phyloP scores from a whole-genome alignment of 2,797 vertebrate species.

The Syngnathus rostellatus region DNA sequence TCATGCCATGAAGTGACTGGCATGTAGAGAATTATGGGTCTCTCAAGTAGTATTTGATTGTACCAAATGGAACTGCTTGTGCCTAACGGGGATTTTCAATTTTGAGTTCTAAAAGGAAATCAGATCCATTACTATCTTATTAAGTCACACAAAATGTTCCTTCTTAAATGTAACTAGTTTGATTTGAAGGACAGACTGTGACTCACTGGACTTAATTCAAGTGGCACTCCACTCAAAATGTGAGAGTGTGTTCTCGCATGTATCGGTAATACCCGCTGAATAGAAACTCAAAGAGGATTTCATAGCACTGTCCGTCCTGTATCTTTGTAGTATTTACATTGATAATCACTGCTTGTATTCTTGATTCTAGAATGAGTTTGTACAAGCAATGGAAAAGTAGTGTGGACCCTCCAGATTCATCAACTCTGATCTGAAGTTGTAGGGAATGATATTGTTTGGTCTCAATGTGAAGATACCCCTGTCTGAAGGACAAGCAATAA shows the following conservation, averaged over 20 bases:
- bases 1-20: neutral
- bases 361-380: neutral
- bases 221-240: neutral
- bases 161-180: neutral
- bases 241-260: neutral
- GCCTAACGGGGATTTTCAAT: neutral
- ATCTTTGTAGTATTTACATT: neutral
- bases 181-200: slow-evolving; percentile 1
- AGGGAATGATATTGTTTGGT: no score
- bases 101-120: neutral
- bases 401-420: no score
- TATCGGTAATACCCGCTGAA: neutral
- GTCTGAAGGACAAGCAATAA: no score
- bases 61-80: neutral
- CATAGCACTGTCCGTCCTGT: neutral
- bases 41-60: neutral
- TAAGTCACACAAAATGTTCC: neutral
- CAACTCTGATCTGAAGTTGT: no score
- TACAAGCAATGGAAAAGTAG: neutral
- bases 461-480: no score
- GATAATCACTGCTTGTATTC: neutral
- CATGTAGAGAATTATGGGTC: neutral
- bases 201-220: neutral
- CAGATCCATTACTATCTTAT: neutral
- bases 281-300: neutral